Conservation (phyloP, 2,113 vertebrate genomes). For the Reinhardtius hippoglossoides region DNA sequence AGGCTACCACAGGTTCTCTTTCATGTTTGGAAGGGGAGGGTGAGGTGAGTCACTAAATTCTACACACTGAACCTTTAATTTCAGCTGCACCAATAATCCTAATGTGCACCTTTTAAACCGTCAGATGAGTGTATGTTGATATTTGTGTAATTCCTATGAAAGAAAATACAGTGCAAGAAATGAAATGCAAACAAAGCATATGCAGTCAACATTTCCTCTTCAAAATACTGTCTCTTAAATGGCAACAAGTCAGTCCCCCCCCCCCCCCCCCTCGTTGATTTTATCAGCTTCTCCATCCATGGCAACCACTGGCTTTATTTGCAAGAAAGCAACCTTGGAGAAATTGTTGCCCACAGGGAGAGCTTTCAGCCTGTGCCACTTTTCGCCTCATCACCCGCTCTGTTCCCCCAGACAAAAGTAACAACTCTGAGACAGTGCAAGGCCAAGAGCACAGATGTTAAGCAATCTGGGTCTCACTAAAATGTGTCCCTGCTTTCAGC, state of each 20-base stretch:
- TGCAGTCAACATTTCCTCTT: neutral
- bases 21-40: too few relatives aligned
- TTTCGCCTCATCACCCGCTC: slow-evolving; percentile 62
- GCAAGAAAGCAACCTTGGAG: slow-evolving; percentile 47
- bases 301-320: slow-evolving; percentile 40
- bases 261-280: slow-evolving; percentile 13
- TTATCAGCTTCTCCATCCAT: slow-evolving; percentile 29
- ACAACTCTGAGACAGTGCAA: slow-evolving; percentile 55
- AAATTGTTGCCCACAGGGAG: slow-evolving; percentile 49
- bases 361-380: slow-evolving; percentile 47
- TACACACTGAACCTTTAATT: too few relatives aligned
- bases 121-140: too few relatives aligned
- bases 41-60: too few relatives aligned
- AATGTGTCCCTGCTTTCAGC: slow-evolving; percentile 61
- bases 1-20: too few relatives aligned
- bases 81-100: too few relatives aligned
- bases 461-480: slow-evolving; percentile 71
- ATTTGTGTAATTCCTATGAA: too few relatives aligned
- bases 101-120: too few relatives aligned
- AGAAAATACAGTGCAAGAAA: too few relatives aligned
- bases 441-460: slow-evolving; percentile 60
- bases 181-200: neutral
- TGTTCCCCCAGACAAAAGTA: slow-evolving; percentile 59
- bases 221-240: slow-evolving; percentile 19
- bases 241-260: slow-evolving; percentile 53